Base-by-base conservation (phyloP, 2,888 invertebrate species). In the Congeria kusceri region DNA sequence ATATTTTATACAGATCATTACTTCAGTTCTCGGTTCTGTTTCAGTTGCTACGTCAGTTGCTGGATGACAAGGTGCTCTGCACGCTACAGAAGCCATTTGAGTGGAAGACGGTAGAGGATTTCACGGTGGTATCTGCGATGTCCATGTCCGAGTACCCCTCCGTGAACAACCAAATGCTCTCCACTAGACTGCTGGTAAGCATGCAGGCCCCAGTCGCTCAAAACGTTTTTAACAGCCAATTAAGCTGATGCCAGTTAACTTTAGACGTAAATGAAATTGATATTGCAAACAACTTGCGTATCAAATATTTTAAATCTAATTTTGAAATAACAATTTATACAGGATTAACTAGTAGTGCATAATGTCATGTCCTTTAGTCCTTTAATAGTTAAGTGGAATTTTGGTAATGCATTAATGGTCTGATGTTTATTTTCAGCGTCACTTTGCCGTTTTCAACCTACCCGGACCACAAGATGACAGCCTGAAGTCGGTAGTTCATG, bases 71-170 rank as follows among this genome's bases (percentile, higher is more conserved):
- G 61, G 88, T 91, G 29, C 80, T 93, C 69, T 92, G 92, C 83
- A 92, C 92, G 1, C 86, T 88, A 64, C 87, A 92, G 83, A 91
- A 91, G 74, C 93, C 93, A 28, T 93, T 92, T 89, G 93, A 93
- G 80, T 91, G 91, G 89, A 90, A 89, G 81, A 91, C 91, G 13
- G 86, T 93, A 1, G 93, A 93, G 78, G 93, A 90, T 39, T 80
- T 93, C 53, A 90, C 87, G 28, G 83, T 93, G 53, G 85, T 92
- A 44, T 89, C 92, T 5, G 90, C 91, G 67, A 89, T 93, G 91
- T 89, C 89, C 13, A 87, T 91, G 80, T 90, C 87, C 81, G 91
- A 91, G 47, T 85, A 87, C 59, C 89, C 91, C n/a, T 88, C 90
- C 64, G 85, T 90, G 18, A 73, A 75, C 68, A 89, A 88, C 81